Percentiles rank a stretch among this genome's conserved stretches.
Conservation (phyloP, 1,140 invertebrate species). For the Hyles vespertilio region DNA sequence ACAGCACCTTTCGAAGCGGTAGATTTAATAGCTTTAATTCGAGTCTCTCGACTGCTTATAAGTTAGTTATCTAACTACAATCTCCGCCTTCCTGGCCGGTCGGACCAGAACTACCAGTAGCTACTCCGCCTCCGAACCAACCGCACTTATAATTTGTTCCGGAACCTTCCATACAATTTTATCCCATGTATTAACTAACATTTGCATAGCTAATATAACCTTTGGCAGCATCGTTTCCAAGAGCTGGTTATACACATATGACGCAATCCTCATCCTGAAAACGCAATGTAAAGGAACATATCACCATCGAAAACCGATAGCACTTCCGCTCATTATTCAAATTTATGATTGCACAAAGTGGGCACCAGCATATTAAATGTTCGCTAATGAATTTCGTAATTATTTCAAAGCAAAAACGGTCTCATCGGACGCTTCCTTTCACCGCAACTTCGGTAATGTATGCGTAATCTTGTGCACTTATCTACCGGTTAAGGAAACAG, state of each 20-base stretch:
- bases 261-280: constrained; percentile 16
- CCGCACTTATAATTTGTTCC: constrained; percentile 26
- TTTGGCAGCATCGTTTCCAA: neutral
- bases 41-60: constrained; percentile 4
- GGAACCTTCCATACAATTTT: constrained; percentile 10
- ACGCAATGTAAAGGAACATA: constrained; percentile 2
- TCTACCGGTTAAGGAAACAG: constrained; percentile 14
- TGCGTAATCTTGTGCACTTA: constrained; percentile 9
- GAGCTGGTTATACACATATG: neutral
- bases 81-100: constrained; percentile 19
- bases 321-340: constrained; percentile 27
- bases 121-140: constrained; percentile 14
- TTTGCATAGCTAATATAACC: constrained; percentile 14
- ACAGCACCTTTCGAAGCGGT: constrained; percentile 5
- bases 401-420: constrained; percentile 18
- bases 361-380: constrained; percentile 26
- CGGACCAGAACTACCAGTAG: constrained; percentile 14
- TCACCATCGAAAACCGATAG: constrained; percentile 2
- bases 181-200: constrained; percentile 9
- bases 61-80: constrained; percentile 22
- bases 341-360: constrained; percentile 12
- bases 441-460: constrained; percentile 6
- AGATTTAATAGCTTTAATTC: constrained; percentile 13
- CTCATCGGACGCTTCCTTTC: constrained; percentile 19
- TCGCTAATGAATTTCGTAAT: constrained; percentile 23